phyloP scores from a whole-genome alignment of 2,113 vertebrate species.

The Cynopterus brachyotis region DNA sequence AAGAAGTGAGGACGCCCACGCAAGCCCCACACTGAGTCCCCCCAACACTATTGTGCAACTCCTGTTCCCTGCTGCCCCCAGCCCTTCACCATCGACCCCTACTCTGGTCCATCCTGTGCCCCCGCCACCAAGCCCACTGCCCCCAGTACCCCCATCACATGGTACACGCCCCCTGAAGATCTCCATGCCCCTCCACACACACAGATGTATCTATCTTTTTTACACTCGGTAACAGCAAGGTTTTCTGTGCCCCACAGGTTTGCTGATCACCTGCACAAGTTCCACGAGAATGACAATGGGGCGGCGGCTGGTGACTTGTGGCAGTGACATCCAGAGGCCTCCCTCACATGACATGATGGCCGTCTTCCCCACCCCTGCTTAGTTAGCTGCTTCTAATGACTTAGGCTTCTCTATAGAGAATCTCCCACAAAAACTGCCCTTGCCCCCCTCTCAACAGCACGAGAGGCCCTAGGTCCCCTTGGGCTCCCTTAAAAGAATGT shows the following conservation, averaged over 20 bases:
- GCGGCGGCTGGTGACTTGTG: slow-evolving; percentile 81
- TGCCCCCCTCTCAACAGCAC: background rate
- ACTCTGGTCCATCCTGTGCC: background rate
- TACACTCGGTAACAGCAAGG: background rate
- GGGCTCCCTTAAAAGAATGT: background rate
- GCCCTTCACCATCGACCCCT: background rate
- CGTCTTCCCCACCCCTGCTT: slow-evolving; percentile 1
- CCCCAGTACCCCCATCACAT: background rate
- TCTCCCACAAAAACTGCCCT: background rate
- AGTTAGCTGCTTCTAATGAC: slow-evolving; percentile 42
- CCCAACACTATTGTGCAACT: background rate
- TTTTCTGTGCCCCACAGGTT: slow-evolving; percentile 86
- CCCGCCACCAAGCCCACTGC: background rate
- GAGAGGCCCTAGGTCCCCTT: background rate
- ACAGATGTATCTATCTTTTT: background rate
- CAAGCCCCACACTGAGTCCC: rapidly evolving
- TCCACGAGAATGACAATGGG: slow-evolving; percentile 88
- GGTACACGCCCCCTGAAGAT: too few species aligned
- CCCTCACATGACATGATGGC: background rate
- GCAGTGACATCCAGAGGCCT: slow-evolving; percentile 74
- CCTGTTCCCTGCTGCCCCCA: background rate
- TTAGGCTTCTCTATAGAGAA: background rate
- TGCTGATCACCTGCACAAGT: slow-evolving; percentile 94
- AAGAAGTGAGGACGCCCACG: slow-evolving; percentile 73
- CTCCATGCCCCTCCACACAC: background rate